These are phyloP conservation scores for Solea solea DNA, from an alignment of 2,113 vertebrate species.

Conservation along the genomic window DNA sequence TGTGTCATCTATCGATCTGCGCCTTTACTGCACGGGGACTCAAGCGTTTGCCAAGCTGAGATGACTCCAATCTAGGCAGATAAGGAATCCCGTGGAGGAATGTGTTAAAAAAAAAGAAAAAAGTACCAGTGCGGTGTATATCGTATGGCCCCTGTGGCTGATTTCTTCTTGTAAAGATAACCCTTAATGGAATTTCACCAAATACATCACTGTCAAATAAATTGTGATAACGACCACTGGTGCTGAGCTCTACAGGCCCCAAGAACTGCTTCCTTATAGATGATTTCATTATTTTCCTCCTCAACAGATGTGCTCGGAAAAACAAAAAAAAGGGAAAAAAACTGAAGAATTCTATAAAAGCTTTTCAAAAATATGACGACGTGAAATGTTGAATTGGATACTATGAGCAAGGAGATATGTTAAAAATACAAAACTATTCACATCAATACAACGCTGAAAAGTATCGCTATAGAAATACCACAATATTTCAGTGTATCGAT, in stretches of 20 bases:
- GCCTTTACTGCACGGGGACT: slow-evolving; percentile 10
- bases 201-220: slow-evolving; percentile 70
- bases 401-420: neutral
- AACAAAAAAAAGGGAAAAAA: neutral
- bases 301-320: slow-evolving; percentile 19
- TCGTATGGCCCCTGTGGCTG: slow-evolving; percentile 37
- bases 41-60: slow-evolving; percentile 13
- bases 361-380: slow-evolving; percentile 3
- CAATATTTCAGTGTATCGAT: no score
- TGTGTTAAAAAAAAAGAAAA: slow-evolving; percentile 8
- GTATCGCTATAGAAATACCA: no score
- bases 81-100: slow-evolving; percentile 31
- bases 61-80: slow-evolving; percentile 40
- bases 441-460: no score
- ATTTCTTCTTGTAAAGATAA: slow-evolving; percentile 63
- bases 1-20: slow-evolving; percentile 23
- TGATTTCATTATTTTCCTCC: slow-evolving; percentile 38
- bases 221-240: slow-evolving; percentile 54
- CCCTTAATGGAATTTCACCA: slow-evolving; percentile 59
- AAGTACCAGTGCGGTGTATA: slow-evolving; percentile 32
- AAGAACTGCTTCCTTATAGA: slow-evolving; percentile 44
- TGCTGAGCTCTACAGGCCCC: slow-evolving; percentile 43
- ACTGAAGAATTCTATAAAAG: neutral
- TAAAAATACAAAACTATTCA: no score
- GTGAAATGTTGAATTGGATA: neutral